Percentiles rank a stretch among this genome's conserved stretches.
Evolutionary conservation across 1,140 invertebrate species (phyloP).

Genomic region (Drosophila pseudoobscura): DNA sequence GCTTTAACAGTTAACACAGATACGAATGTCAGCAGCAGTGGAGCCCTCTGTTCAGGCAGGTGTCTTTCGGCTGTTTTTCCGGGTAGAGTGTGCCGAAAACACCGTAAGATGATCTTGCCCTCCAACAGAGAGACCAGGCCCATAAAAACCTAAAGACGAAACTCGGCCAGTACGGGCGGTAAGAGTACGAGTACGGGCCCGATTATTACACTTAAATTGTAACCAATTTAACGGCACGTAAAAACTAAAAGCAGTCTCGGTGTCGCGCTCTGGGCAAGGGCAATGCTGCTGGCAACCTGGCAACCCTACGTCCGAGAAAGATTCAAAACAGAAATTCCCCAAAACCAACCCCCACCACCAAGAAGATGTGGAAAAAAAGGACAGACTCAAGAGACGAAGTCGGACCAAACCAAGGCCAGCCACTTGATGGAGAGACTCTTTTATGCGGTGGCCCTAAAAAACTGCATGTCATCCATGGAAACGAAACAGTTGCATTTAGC

Average conservation of each 20-base stretch:
- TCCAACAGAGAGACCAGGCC: constrained; percentile 8
- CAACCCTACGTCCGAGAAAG: background rate
- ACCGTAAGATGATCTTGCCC: constrained; percentile 37
- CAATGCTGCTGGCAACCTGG: constrained; percentile 18
- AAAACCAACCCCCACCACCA: constrained; percentile 11
- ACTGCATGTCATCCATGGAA: constrained; percentile 64
- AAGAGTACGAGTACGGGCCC: background rate
- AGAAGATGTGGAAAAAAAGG: constrained; percentile 18
- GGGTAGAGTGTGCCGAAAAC: constrained; percentile 29
- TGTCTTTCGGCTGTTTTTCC: constrained; percentile 38
- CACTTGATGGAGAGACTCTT: constrained; percentile 42
- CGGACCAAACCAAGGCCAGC: constrained; percentile 61
- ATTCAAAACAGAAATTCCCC: constrained; percentile 2
- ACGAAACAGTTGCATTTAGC: constrained; percentile 37
- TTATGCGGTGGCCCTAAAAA: constrained; percentile 59
- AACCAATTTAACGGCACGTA: constrained; percentile 57
- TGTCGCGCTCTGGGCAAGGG: constrained; percentile 38
- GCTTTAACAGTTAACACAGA: too few relatives aligned
- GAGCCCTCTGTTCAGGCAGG: constrained; percentile 37
- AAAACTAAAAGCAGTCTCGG: constrained; percentile 1
- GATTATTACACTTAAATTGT: constrained; percentile 41
- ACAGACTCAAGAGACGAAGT: constrained; percentile 9
- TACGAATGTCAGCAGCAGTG: too few relatives aligned
- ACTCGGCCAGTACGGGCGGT: constrained; percentile 5
- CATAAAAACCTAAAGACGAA: constrained; percentile 7